Base-by-base conservation (phyloP, 2,888 invertebrate genomes). In the Philereme transversata region DNA sequence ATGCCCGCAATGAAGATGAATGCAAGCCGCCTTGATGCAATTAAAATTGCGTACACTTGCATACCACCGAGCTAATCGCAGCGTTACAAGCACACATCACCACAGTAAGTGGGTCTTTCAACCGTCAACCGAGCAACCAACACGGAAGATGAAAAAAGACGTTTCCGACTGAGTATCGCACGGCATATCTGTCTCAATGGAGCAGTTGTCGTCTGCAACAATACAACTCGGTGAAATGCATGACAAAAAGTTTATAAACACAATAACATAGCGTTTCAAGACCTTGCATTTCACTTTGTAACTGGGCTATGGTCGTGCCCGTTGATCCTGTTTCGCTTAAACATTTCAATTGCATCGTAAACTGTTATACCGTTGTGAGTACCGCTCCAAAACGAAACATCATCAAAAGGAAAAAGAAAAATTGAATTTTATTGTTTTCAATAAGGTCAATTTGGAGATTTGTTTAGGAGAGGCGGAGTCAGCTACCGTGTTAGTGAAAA, bases 271-370 rank as follows among this genome's bases (percentile, higher is more conserved):
- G 74, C 81, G 77, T 82, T 84, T 84, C 79, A 83, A 83, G 86
- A 84, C 84, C 84, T 86, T 84, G 86, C 82, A 80, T 86, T 85
- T 86, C 81, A 82, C 84, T 76, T 84, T 82, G 69, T 74, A 87
- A 86, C 83, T 88, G 83, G 85, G 85, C 83, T 84, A 76, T 79
- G 82, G 83, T 90, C 88, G 87, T 88, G 87, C 78, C 77, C 69
- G 74, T 73, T 77, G 78, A 84, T 82, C 77, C 81, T 71, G 86
- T 76, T 83, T 82, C 75, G 74, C 67, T 76, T 66, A 81, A 69
- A 79, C 74, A 71, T 76, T 79, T 81, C 82, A 81, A 86, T 87
- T 87, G 84, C 86, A 86, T 82, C 77, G 83, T 69, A 70, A 72
- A 75, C 76, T 73, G 79, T 82, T 79, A 84, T 86, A 89, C 88